phyloP scores from a whole-genome alignment of 1,140 invertebrate genomes.

The Protaetia brevitarsis region DNA sequence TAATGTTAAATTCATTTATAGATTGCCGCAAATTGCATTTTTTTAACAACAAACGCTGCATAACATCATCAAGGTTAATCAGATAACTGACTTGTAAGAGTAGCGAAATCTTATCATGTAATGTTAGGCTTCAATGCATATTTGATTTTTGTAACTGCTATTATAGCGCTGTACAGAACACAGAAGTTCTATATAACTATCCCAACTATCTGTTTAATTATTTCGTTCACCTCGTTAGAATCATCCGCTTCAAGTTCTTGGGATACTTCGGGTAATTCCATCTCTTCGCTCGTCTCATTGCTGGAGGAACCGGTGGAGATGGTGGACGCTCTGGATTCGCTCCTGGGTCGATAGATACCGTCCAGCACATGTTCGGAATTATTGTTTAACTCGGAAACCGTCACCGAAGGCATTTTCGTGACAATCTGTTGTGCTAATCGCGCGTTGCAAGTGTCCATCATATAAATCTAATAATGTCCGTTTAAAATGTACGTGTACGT shows the following conservation, averaged over 20 bases:
- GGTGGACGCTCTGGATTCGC: background rate
- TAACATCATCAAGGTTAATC: too few relatives aligned
- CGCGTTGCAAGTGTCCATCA: background rate
- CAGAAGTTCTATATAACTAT: too few relatives aligned
- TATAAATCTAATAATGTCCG: background rate
- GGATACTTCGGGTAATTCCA: background rate
- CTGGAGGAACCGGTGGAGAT: background rate
- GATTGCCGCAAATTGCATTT: too few relatives aligned
- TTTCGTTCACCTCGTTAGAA: slow-evolving; percentile 1
- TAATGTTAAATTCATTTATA: too few relatives aligned
- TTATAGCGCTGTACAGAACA: too few relatives aligned
- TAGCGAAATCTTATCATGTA: too few relatives aligned
- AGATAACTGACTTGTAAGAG: too few relatives aligned
- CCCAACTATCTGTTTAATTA: too few relatives aligned
- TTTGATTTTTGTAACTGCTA: too few relatives aligned
- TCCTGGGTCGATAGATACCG: background rate
- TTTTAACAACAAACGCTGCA: too few relatives aligned
- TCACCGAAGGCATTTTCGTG: background rate
- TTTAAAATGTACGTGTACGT: background rate
- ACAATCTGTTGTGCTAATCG: background rate
- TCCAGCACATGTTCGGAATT: background rate
- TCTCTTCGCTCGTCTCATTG: background rate
- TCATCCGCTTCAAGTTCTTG: background rate
- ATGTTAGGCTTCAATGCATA: too few relatives aligned
- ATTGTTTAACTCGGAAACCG: background rate